phyloP scores from a whole-genome alignment of 2,888 invertebrate genomes.

The Melanotus villosus region DNA sequence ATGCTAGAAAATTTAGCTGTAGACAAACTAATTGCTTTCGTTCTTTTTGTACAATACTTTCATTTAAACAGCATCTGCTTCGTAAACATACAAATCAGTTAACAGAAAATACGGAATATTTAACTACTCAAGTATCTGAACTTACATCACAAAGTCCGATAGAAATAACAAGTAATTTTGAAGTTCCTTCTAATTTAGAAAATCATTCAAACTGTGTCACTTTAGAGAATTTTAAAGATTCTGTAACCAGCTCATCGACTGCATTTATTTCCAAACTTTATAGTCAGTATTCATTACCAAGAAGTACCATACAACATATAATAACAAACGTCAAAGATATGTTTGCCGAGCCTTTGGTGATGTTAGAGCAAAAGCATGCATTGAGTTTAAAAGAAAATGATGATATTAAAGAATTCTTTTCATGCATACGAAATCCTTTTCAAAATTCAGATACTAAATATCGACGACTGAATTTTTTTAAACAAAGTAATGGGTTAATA shows the following conservation, averaged over 20 bases:
- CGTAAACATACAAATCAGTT: too few species aligned
- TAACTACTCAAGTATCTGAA: too few species aligned
- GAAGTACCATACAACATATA: constrained; percentile 1
- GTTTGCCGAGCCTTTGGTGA: background rate
- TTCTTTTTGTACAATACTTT: too few species aligned
- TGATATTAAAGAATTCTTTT: background rate
- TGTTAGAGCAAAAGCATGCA: background rate
- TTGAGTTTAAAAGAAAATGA: background rate
- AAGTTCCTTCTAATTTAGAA: too few species aligned
- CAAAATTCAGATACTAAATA: background rate
- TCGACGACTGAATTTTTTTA: background rate
- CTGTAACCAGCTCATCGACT: background rate
- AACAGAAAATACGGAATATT: too few species aligned
- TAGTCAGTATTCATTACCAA: background rate
- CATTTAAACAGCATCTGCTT: too few species aligned
- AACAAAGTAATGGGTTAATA: background rate
- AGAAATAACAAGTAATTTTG: too few species aligned
- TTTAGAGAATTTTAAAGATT: too few species aligned
- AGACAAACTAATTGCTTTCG: too few species aligned
- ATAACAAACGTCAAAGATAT: background rate
- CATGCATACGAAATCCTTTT: background rate
- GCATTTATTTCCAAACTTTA: constrained; percentile 4
- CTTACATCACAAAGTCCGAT: too few species aligned
- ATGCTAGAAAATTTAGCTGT: too few species aligned
- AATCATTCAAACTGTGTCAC: too few species aligned